Evolutionary conservation across 2,113 vertebrate genomes (phyloP).

Genomic region (Macrotis lagotis): DNA sequence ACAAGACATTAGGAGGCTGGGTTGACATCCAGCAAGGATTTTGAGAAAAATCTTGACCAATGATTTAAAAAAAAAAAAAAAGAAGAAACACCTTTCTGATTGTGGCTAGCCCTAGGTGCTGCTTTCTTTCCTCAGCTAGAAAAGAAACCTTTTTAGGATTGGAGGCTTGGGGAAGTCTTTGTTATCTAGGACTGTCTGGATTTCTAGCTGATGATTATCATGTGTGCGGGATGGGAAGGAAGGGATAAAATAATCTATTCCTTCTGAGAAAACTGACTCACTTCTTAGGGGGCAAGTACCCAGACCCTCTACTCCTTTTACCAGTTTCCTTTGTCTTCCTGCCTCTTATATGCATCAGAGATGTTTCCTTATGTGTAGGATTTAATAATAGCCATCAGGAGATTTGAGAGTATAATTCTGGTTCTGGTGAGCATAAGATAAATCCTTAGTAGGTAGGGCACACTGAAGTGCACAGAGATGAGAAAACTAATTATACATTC

Average conservation of each 20-base stretch:
- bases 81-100: neutral
- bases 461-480: neutral
- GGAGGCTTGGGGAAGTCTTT: neutral
- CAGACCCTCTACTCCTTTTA: neutral
- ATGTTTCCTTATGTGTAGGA: neutral
- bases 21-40: neutral
- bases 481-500: neutral
- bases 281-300: neutral
- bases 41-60: neutral
- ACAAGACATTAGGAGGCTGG: neutral
- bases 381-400: neutral
- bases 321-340: neutral
- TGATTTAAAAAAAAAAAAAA: neutral
- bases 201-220: neutral
- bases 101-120: neutral
- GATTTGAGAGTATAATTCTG: neutral
- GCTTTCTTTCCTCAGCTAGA: neutral
- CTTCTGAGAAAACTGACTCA: neutral
- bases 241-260: neutral
- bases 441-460: neutral
- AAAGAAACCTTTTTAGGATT: neutral
- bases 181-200: neutral
- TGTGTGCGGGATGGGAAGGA: rapidly evolving
- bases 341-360: neutral
- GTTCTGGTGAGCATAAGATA: conserved; percentile 3